Base-by-base conservation (phyloP, 2,888 invertebrate genomes). In the Gonocerus acuteangulatus region DNA sequence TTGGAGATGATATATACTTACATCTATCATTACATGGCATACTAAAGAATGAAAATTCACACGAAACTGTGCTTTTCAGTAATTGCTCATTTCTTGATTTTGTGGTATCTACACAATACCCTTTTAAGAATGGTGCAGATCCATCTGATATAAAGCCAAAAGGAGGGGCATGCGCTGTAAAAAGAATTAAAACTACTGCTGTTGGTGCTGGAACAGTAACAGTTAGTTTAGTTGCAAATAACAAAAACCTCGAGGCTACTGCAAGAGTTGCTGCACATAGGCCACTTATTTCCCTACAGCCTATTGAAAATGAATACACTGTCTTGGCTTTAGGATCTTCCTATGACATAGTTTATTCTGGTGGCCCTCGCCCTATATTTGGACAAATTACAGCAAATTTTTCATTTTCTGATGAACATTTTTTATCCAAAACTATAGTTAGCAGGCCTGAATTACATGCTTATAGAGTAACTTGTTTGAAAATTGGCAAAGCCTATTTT, bases 291-390 rank as follows among this genome's bases (percentile, higher is more conserved):
- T 75, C 85, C 2, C 66, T 86, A 2, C 80, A 86, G 74, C 89
- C 89, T 0, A 71, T 72, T 32, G 75, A 73, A 27, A 73, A 76
- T 64, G 79, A 83, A 13, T 44, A 52, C 11, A 62, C 59, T 2
- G 78, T 90, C 0, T 74, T 91, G 6, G 83, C 87, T 0, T 79
- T 88, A 13, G 90, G 88, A 1, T 79, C 88, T 0, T 82, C 84
- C 0, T 78, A 83, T n/a, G 82, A 85, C 70, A 73, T 91, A n/a
- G 76, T 87, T n/a, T 89, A 86, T 71, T 77, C 79, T 64, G 83
- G 86, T 51, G 87, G 87, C 1, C 89, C 90, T 0, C 75, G 78
- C 67, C 81, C 84, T 0, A 79, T 81, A 77, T 71, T 80, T 0
- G 78, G 79, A 7, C 80, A 56, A 39, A 49, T 65, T 19, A 34